A percentile compares a stretch with the other conserved stretches of the same genome.
These are phyloP conservation scores for Pionites leucogaster DNA, from an alignment of 2,113 vertebrate genomes.

Conservation along the genomic window DNA sequence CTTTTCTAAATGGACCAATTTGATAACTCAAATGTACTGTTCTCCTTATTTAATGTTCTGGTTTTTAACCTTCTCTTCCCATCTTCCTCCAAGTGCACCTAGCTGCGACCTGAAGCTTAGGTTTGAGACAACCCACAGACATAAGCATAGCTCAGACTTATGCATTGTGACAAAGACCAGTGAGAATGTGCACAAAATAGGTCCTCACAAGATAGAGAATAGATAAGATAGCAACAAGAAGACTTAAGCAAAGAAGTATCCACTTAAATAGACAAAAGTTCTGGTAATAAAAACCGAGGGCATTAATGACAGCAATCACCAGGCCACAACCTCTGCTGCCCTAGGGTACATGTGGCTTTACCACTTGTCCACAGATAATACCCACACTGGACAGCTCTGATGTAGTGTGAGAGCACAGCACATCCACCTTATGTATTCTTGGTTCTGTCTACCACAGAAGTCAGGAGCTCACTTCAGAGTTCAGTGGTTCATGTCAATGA, in stretches of 20 bases:
- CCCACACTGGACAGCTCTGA: neutral
- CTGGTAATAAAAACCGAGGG: neutral
- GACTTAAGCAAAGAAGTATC: neutral
- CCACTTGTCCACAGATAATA: too few relatives aligned
- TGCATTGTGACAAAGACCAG: rapidly evolving
- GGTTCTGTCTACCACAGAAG: neutral
- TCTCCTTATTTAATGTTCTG: neutral
- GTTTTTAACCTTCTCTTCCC: neutral
- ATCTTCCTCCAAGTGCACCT: neutral
- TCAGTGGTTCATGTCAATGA: neutral
- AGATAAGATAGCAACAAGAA: neutral
- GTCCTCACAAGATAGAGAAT: rapidly evolving
- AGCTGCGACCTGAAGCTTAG: neutral
- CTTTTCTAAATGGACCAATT: neutral
- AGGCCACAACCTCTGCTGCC: neutral
- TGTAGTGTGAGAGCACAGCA: neutral
- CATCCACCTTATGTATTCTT: neutral
- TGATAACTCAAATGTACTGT: neutral
- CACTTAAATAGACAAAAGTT: neutral
- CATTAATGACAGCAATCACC: neutral
- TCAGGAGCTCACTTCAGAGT: neutral
- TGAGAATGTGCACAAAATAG: neutral
- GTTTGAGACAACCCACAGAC: neutral
- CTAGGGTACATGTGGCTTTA: rapidly evolving
- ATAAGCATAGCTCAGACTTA: neutral